Evolutionary conservation across 2,888 invertebrate genomes (phyloP).

Genomic region (Conomelus anceps): DNA sequence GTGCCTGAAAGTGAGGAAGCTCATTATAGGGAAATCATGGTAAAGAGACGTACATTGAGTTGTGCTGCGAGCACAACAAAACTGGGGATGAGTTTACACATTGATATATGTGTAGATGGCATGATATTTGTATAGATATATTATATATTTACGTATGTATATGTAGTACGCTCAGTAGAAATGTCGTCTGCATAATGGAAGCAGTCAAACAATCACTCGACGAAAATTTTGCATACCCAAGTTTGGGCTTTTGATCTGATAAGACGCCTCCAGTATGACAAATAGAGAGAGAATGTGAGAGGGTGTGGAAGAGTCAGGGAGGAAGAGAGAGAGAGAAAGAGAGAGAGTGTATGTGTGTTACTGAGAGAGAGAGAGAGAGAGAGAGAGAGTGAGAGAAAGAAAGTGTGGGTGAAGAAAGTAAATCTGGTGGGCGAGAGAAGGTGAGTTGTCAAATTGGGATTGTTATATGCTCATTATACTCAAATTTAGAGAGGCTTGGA

Average conservation of each 20-base stretch:
- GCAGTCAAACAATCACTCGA: not conserved
- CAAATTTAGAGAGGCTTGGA: not conserved
- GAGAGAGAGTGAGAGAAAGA: not conserved
- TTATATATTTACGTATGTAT: too few relatives aligned
- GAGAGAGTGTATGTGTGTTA: not conserved
- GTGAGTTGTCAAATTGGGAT: not conserved
- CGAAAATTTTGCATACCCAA: not conserved
- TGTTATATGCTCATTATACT: not conserved
- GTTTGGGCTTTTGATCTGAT: not conserved
- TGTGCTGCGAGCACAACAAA: not conserved
- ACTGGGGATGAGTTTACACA: not conserved
- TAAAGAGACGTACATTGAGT: too few relatives aligned
- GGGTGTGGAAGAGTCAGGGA: not conserved
- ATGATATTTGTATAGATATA: too few relatives aligned
- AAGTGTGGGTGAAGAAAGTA: not conserved
- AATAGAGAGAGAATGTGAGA: not conserved
- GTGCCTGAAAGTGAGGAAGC: not conserved
- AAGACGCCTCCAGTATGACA: not conserved
- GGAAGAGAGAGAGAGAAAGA: not conserved
- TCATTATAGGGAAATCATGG: not conserved
- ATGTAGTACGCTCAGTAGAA: not conserved
- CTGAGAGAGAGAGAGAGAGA: too few relatives aligned
- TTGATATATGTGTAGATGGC: too few relatives aligned
- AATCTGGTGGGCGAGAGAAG: not conserved
- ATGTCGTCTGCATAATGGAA: not conserved